Base-by-base conservation (phyloP, 2,113 vertebrate species). In the Paralichthys olivaceus region DNA sequence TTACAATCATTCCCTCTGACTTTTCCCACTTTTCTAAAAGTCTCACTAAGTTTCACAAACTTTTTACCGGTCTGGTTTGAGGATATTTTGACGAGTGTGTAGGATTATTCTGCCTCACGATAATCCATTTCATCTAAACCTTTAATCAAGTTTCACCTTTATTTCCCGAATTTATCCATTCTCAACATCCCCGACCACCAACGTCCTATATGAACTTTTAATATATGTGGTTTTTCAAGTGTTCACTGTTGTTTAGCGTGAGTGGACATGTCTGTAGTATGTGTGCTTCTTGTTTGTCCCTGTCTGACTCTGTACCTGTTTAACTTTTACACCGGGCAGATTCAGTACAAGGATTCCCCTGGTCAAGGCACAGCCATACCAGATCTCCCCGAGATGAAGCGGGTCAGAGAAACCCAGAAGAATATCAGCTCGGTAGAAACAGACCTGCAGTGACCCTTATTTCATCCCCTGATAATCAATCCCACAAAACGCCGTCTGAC, bases 351-450 rank as follows among this genome's bases (percentile, higher is more conserved):
- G 94, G 96, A 99, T 29, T 89, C 87, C 63, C 87, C 98, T 90
- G 96, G 96, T 83, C 96, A 96, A 89, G 98, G 97, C 72, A 99
- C 95, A n/a, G 94, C 97, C 54, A 96, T 99, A 83, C 85, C 96
- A 55, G 98, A 99, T 72, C 96, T 97, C 28, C 98, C 98, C 0
- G 98, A 99, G 91, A 94, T 99, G 92, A 97, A 99, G 89, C 95
- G 97, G 9, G 96, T 96, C 85, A 96, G 95, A 94, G 95, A 98
- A 92, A 96, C 96, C 0, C 98, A 99, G 96, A 98, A 97, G 94
- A 96, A 98, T 95, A 99, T 99, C 94, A 99, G 97, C 94, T 96
- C 94, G 97, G 98, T 99, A 99, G 89, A 84, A 81, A 60, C 49
- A 68, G 23, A n/a, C 58, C 63, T 84, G 67, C 57, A 75, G 79